Evolutionary conservation across 2,113 vertebrate species (phyloP), one percentile per base, ranked within the genome.

Genomic region (Erinaceus europaeus): DNA sequence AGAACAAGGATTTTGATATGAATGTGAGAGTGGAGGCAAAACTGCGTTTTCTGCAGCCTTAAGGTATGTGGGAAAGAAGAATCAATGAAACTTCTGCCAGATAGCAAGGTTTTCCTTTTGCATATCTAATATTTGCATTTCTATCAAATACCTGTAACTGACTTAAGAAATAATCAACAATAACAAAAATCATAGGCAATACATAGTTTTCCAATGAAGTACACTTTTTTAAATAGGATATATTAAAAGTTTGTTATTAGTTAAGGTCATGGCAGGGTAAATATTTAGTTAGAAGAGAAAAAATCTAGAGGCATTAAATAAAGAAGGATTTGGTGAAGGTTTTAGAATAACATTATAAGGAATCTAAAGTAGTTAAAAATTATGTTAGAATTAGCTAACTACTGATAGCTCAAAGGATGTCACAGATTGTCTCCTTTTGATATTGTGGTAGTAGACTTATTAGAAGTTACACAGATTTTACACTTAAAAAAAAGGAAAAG

Each of bases 21-120:
- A 29, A 44, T 46, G 29, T 68, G 23, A 20, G 32, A 9, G 20
- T 55, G 6, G 38, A 67, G 9, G 20, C 18, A 59, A 73, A 62
- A 2, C 9, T 65, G 27, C 1, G 62, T 71, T 53, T 73, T 53
- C 15, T 68, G 3, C 20, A 15, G 13, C 6, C 4, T 9, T 59
- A n/a, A 59, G 40, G 13, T 40, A 10, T 3, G 27, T 1, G 14
- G n/a, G 4, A 4, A 18, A 40, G 4, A n/a, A 1, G 3, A 44
- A 48, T 57, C 52, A 44, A 20, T 65, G 50, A 73, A 53, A 36
- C 38, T 2, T 65, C 29, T 85, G 68, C 23, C 7, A 50, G 38
- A 61, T 13, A 74, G 59, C 25, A 86, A 81, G 50, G 57, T 38
- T 40, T n/a, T n/a, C n/a, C n/a, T n/a, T 62, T 57, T 82, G 23